Conservation (phyloP, 2,113 vertebrate genomes). For the Fregetta grallaria region DNA sequence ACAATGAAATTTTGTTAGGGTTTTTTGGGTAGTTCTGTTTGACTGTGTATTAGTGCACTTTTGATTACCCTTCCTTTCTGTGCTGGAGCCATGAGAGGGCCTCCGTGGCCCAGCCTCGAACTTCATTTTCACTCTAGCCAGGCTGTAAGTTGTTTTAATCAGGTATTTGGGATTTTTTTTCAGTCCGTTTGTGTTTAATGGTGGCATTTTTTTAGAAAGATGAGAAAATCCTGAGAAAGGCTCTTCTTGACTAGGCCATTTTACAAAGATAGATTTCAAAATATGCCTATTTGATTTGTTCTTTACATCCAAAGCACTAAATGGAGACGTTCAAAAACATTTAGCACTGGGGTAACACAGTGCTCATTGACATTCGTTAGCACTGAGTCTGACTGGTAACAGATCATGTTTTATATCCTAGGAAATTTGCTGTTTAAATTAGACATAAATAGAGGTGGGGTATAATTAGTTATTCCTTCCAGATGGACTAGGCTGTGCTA, state of each 20-base stretch:
- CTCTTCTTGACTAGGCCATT: not conserved
- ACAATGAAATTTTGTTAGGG: not conserved
- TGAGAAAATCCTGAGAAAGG: not conserved
- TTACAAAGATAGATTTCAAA: not conserved
- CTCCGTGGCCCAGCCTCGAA: not conserved
- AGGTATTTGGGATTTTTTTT: not conserved
- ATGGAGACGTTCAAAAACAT: not conserved
- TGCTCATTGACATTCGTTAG: not conserved
- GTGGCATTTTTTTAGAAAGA: not conserved
- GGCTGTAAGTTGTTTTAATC: not conserved
- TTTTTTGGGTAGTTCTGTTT: not conserved
- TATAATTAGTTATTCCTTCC: slow-evolving; percentile 50
- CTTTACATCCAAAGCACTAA: not conserved
- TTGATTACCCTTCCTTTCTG: not conserved
- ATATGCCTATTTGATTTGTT: not conserved
- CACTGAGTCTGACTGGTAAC: not conserved
- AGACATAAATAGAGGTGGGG: slow-evolving; percentile 21
- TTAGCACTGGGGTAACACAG: not conserved
- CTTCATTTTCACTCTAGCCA: not conserved
- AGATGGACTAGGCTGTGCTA: not conserved
- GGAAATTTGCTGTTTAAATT: slow-evolving; percentile 50
- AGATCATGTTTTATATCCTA: slow-evolving; percentile 35
- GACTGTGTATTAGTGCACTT: not conserved
- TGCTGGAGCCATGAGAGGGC: not conserved
- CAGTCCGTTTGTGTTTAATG: not conserved